These are phyloP conservation scores for Cliona cf. orientalis DNA, from an alignment of 37 sponge, comb jelly and placozoan species.

Conservation along the genomic window DNA sequence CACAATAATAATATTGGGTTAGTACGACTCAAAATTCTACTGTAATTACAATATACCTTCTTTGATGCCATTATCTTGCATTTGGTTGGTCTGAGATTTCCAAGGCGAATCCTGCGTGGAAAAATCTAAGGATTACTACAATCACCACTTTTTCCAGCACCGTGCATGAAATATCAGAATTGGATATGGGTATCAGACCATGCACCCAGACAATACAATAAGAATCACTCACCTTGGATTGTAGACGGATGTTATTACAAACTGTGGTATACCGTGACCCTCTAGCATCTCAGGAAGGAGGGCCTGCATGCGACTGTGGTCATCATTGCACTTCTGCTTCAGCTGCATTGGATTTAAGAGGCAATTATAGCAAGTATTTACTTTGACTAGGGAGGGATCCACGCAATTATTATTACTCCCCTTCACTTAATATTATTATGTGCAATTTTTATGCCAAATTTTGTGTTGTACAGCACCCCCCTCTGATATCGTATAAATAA, in stretches of 20 bases:
- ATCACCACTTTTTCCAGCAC: too few species aligned
- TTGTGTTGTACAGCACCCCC: too few species aligned
- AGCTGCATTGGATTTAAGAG: too few species aligned
- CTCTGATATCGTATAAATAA: too few species aligned
- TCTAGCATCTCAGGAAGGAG: slow-evolving; percentile 43
- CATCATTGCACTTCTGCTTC: slow-evolving; percentile 48
- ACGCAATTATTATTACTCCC: too few species aligned
- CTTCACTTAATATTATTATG: too few species aligned
- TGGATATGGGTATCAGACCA: too few species aligned
- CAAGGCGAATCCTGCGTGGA: slow-evolving; percentile 35
- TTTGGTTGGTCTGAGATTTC: slow-evolving; percentile 43
- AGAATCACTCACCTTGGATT: slow-evolving; percentile 49
- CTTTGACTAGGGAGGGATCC: too few species aligned
- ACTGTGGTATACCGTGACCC: neutral
- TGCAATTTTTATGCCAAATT: too few species aligned
- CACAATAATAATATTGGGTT: neutral
- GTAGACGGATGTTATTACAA: slow-evolving; percentile 57
- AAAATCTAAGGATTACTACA: neutral
- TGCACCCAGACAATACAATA: neutral
- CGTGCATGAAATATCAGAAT: too few species aligned
- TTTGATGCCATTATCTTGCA: slow-evolving; percentile 75
- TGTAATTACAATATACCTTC: slow-evolving; percentile 34
- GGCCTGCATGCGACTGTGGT: slow-evolving; percentile 56
- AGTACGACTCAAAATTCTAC: too few species aligned
- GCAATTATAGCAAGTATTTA: too few species aligned